Percentiles rank a stretch among this genome's conserved stretches.
phyloP scores from a whole-genome alignment of 2,113 vertebrate genomes.

The Caracal caracal region DNA sequence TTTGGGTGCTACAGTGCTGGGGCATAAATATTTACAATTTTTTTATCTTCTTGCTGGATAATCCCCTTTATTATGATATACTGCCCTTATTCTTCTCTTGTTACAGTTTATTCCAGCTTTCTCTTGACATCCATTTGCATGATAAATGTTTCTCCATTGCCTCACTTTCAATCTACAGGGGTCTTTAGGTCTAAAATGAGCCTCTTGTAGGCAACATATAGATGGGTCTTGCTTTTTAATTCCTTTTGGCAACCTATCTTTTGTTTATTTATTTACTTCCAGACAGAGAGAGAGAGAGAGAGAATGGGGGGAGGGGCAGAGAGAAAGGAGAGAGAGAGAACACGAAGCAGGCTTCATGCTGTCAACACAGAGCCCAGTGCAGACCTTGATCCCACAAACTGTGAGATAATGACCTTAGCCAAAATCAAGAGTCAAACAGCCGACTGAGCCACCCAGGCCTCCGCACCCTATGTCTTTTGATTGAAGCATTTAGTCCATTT shows the following conservation, averaged over 20 bases:
- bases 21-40: neutral
- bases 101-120: neutral
- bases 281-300: too few relatives aligned
- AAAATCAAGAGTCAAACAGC: too few relatives aligned
- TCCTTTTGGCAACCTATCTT: neutral
- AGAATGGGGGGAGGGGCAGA: too few relatives aligned
- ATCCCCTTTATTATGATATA: neutral
- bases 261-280: too few relatives aligned
- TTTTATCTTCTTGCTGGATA: neutral
- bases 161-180: neutral
- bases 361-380: too few relatives aligned
- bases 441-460: too few relatives aligned
- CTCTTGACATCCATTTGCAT: neutral
- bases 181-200: neutral
- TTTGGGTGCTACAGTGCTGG: neutral
- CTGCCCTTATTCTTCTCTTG: neutral
- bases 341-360: too few relatives aligned
- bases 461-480: neutral
- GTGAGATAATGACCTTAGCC: too few relatives aligned
- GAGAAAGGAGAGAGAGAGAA: too few relatives aligned
- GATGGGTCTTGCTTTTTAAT: neutral
- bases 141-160: neutral
- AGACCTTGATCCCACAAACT: too few relatives aligned
- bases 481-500: neutral
- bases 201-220: neutral